Percentiles rank a stretch among this genome's conserved stretches.
Conservation (phyloP, 1,140 invertebrate genomes). For the Mya arenaria region DNA sequence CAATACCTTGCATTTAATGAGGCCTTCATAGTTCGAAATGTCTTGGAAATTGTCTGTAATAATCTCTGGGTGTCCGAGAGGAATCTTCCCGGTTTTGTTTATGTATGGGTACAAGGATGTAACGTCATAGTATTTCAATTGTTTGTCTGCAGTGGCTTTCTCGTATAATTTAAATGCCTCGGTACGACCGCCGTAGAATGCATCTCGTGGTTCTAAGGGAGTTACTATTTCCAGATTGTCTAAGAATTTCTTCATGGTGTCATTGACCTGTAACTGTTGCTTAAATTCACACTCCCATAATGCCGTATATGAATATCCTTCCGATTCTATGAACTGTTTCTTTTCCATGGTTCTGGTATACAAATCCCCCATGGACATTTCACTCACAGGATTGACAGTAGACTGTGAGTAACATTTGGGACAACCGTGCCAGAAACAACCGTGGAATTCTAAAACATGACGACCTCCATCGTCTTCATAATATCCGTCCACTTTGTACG, state of each 20-base stretch:
- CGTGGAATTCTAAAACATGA: conserved; percentile 20
- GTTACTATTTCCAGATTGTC: conserved; percentile 26
- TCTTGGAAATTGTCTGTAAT: conserved; percentile 29
- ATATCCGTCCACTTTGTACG: conserved; percentile 11
- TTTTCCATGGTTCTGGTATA: conserved; percentile 25
- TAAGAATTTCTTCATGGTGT: conserved; percentile 4
- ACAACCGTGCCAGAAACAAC: conserved; percentile 67
- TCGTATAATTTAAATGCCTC: too few relatives aligned
- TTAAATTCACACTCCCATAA: conserved; percentile 29
- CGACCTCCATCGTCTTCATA: conserved; percentile 29
- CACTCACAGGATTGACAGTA: conserved; percentile 19
- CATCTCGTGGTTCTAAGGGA: conserved; percentile 63
- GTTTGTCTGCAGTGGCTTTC: too few relatives aligned
- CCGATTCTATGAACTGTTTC: neutral
- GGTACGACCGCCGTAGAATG: conserved; percentile 72
- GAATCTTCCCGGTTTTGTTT: conserved; percentile 39
- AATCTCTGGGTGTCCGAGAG: conserved; percentile 28
- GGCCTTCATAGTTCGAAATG: conserved; percentile 19
- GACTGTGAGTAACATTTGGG: conserved; percentile 49
- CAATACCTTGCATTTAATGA: conserved; percentile 42
- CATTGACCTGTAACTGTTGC: neutral
- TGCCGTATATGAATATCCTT: neutral
- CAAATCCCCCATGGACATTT: conserved; percentile 24
- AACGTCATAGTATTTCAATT: conserved; percentile 48
- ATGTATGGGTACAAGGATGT: conserved; percentile 50